Evolutionary conservation across 2,888 invertebrate species (phyloP), one percentile per base, ranked within the genome.

Genomic region (Tachina grossa): DNA sequence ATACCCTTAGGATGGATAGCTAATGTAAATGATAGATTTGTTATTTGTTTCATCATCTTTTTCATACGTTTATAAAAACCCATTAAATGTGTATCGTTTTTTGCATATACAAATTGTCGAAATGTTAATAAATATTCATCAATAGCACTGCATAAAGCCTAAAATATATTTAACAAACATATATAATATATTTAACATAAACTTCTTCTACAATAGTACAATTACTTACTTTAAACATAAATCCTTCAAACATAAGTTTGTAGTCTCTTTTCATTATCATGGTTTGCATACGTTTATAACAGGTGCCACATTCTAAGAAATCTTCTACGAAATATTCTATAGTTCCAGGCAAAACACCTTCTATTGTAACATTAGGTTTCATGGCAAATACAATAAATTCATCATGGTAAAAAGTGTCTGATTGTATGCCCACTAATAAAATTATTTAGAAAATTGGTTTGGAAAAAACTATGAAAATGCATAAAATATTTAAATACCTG

Each of bases 141-240:
- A 22, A 96, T 93, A 19, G 94, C 94, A 87, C 94, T 94, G 87
- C 95, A 94, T 61, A 95, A 93, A 8, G 95, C 94, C 95, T 95
- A 72, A 87, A 88, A 76, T 69, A 81, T 63, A 31, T 9, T 89
- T 41, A 90, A n/a, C n/a, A n/a, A n/a, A 14, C 0, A 65, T 22
- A 22, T 65, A 65, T 16, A 16, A 57, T 31, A 31, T 31, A 31
- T 31, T 31, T 31, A 31, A 31, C 31, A 31, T 31, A 31, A 31
- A 31, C 31, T 31, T 31, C 6, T 6, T 31, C 31, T 31, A 31
- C 31, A 31, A 6, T 31, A 31, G 6, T 6, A 31, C 31, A 31
- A 47, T 14, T 10, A 79, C 72, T 76, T 82, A 90, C 91, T 86
- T 90, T 90, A 84, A 90, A 91, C 68, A 91, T 90, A 85, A 91